phyloP scores from a whole-genome alignment of 2,888 invertebrate species.

The Morpho deidamia region DNA sequence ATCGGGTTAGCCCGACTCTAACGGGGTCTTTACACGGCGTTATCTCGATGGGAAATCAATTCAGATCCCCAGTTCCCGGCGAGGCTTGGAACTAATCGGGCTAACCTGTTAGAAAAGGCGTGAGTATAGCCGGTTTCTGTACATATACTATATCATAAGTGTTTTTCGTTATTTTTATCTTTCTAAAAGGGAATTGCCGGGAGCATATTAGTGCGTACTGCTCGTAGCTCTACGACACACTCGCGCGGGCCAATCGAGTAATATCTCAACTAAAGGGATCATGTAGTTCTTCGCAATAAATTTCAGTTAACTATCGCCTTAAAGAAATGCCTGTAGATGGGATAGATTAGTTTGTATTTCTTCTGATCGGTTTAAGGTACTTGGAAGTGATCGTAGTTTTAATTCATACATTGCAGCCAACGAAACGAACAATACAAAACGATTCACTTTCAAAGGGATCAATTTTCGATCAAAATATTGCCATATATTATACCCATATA shows the following conservation, averaged over 20 bases:
- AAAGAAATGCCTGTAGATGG: constrained; percentile 4
- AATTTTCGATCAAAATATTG: constrained; percentile 51
- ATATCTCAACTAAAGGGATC: constrained; percentile 69
- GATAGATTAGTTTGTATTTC: constrained; percentile 4
- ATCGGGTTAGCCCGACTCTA: too few relatives aligned
- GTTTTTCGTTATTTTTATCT: constrained; percentile 43
- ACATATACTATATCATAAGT: constrained; percentile 73
- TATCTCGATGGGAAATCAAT: too few relatives aligned
- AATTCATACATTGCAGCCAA: not conserved
- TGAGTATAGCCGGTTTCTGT: too few relatives aligned
- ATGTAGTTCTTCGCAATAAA: constrained; percentile 56
- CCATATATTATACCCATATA: constrained; percentile 20
- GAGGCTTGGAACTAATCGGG: too few relatives aligned
- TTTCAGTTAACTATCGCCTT: constrained; percentile 28
- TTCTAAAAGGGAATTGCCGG: constrained; percentile 41
- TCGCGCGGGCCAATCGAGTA: constrained; percentile 69
- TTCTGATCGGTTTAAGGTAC: constrained; percentile 12
- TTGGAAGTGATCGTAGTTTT: not conserved
- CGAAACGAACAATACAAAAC: constrained; percentile 1
- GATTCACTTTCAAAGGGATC: constrained; percentile 34
- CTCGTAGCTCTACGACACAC: constrained; percentile 31
- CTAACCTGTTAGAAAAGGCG: too few relatives aligned
- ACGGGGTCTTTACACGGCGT: too few relatives aligned
- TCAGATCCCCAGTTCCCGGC: too few relatives aligned
- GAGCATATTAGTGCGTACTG: constrained; percentile 34